Evolutionary conservation across 2,797 vertebrate species (phyloP).

Genomic region (Cossypha polioptera): DNA sequence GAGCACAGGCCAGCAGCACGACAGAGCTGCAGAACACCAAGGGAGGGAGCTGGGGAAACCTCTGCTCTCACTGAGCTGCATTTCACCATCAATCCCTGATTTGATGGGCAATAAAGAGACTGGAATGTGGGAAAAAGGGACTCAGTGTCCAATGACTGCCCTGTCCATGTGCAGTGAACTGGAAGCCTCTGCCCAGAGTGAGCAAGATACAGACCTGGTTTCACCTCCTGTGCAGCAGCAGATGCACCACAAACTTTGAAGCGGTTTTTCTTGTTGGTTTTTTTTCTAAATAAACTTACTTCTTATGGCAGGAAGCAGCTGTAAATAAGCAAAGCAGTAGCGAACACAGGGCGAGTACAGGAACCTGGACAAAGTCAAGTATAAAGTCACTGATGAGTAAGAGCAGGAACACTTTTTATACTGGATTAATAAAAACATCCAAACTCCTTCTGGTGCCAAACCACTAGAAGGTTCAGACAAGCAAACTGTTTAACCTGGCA

Average conservation of each 20-base stretch:
- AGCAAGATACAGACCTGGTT: background rate
- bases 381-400: background rate
- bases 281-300: background rate
- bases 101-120: background rate
- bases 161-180: background rate
- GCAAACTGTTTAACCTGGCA: too few species aligned
- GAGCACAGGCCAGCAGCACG: background rate
- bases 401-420: background rate
- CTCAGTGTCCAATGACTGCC: background rate
- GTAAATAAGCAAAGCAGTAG: background rate
- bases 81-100: background rate
- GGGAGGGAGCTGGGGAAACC: background rate
- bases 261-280: background rate
- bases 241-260: background rate
- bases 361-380: background rate
- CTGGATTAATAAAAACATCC: background rate
- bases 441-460: background rate
- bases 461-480: too few species aligned
- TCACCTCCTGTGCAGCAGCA: background rate
- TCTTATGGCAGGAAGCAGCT: background rate
- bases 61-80: background rate
- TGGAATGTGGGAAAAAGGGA: background rate
- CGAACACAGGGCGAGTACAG: background rate
- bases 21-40: background rate
- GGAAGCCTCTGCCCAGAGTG: background rate